These are phyloP conservation scores for Microhierax caerulescens DNA, from an alignment of 2,797 vertebrate species.

Conservation along the genomic window DNA sequence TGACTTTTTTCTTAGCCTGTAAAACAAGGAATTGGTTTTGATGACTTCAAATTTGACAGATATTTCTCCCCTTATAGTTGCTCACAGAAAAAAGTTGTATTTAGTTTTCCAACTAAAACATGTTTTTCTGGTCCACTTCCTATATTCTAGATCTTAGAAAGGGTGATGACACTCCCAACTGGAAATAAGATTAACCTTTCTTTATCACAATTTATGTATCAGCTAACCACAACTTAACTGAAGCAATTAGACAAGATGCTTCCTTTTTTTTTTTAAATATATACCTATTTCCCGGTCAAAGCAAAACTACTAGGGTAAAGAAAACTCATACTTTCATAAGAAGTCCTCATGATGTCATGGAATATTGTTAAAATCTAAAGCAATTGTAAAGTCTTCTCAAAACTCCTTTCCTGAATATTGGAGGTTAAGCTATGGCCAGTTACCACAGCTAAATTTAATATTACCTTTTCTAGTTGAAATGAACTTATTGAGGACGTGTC, in stretches of 20 bases:
- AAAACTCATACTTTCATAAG: not conserved
- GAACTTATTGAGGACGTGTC: not conserved
- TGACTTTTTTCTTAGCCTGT: not conserved
- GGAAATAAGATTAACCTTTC: not conserved
- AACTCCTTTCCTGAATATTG: not conserved
- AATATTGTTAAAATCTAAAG: not conserved
- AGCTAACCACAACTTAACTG: not conserved
- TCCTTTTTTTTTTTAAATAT: not conserved
- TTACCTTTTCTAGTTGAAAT: not conserved
- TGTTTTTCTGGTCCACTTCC: not conserved
- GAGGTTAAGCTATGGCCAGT: not conserved
- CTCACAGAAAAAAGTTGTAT: not conserved
- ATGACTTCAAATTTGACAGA: not conserved
- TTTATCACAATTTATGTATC: not conserved
- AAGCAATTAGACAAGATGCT: not conserved
- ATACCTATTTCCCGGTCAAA: not conserved
- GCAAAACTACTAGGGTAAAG: not conserved
- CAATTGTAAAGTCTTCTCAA: not conserved
- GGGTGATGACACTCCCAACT: not conserved
- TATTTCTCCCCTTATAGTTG: not conserved
- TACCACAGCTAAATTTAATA: not conserved
- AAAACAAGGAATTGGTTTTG: not conserved
- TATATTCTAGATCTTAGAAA: not conserved
- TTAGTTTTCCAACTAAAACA: not conserved
- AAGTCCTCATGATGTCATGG: not conserved